Evolutionary conservation across 2,888 invertebrate genomes (phyloP).

Genomic region (Agelastica alni): DNA sequence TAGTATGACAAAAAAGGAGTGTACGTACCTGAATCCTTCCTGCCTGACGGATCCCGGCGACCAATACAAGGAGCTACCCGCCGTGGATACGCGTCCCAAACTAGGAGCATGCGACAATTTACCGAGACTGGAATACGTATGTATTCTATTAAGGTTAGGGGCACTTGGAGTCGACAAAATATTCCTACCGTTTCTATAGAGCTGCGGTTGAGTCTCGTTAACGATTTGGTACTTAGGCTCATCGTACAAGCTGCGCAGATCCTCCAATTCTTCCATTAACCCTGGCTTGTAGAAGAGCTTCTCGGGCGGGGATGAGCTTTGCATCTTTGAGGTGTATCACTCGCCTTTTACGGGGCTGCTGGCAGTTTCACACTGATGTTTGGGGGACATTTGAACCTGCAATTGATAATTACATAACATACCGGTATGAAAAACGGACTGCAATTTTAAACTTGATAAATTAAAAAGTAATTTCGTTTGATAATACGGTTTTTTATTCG

Average conservation of each 20-base stretch:
- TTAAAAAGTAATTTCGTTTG: too few species aligned
- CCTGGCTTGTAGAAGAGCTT: constrained; percentile 38
- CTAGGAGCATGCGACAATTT: constrained; percentile 32
- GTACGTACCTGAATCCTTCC: constrained; percentile 36
- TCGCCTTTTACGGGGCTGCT: not conserved
- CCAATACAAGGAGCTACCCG: constrained; percentile 39
- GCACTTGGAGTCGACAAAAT: constrained; percentile 22
- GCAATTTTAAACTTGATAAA: too few species aligned
- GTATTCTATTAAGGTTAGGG: constrained; percentile 23
- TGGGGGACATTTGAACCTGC: not conserved
- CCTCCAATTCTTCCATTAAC: constrained; percentile 39
- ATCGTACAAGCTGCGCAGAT: constrained; percentile 27
- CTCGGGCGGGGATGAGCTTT: constrained; percentile 12
- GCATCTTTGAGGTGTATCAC: constrained; percentile 7
- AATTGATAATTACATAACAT: too few species aligned
- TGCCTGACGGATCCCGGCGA: constrained; percentile 30
- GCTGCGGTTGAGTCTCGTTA: constrained; percentile 25
- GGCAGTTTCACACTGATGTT: not conserved
- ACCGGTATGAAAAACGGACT: too few species aligned
- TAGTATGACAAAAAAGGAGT: too few species aligned
- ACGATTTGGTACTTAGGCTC: constrained; percentile 26
- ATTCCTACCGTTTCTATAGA: constrained; percentile 25
- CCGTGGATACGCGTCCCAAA: constrained; percentile 37
- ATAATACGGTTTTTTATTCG: too few species aligned
- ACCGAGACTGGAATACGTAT: constrained; percentile 20